Percentiles rank a stretch among this genome's conserved stretches.
phyloP scores from a whole-genome alignment of 2,113 vertebrate genomes.

The Oryzias javanicus region DNA sequence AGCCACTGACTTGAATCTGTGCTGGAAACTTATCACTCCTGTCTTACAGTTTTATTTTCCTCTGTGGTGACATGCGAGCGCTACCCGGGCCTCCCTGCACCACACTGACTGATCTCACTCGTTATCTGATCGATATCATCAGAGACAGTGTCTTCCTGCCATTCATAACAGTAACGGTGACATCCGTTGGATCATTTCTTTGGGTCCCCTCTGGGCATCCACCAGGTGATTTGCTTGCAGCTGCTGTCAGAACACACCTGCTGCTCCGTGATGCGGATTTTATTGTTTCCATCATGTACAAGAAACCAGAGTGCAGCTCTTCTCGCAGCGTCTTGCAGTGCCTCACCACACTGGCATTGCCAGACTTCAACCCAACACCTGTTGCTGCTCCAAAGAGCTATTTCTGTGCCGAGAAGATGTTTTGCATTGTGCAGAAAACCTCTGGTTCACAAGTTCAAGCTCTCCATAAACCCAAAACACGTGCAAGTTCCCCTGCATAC shows the following conservation, averaged over 20 bases:
- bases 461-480: not conserved
- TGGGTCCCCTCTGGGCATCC: not conserved
- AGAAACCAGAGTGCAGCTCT: constrained; percentile 13
- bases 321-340: constrained; percentile 16
- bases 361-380: constrained; percentile 43
- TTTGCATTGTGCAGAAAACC: constrained; percentile 44
- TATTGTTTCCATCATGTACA: not conserved
- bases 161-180: constrained; percentile 10
- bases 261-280: not conserved
- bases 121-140: constrained; percentile 30
- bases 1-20: not conserved
- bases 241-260: not conserved
- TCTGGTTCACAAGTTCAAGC: constrained; percentile 19
- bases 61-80: constrained; percentile 19
- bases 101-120: constrained; percentile 15
- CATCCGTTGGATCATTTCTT: constrained; percentile 12
- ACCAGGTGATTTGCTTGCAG: not conserved
- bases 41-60: not conserved
- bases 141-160: constrained; percentile 5
- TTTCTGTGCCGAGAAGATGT: constrained; percentile 55
- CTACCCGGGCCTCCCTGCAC: constrained; percentile 5
- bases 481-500: not conserved
- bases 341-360: constrained; percentile 16
- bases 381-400: constrained; percentile 49
- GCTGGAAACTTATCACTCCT: constrained; percentile 7